phyloP scores from a whole-genome alignment of 1,140 invertebrate genomes.

The Bombus superbus region DNA sequence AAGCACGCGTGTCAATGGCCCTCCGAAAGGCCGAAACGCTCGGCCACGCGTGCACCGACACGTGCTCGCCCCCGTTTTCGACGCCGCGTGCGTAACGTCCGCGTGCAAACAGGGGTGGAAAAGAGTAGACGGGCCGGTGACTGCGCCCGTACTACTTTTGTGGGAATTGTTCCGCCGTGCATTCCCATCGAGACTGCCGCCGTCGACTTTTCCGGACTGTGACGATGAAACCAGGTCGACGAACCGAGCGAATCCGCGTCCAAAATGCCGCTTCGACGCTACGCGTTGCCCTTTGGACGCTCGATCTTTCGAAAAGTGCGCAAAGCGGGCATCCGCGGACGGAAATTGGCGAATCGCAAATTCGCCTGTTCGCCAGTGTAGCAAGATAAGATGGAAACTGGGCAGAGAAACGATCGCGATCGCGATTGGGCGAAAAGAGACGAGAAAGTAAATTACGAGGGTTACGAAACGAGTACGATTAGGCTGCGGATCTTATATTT shows the following conservation, averaged over 20 bases:
- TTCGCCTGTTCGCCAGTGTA: too few species aligned
- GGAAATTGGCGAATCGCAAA: too few species aligned
- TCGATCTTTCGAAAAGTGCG: too few species aligned
- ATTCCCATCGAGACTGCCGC: slow-evolving; percentile 54
- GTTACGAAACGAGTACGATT: too few species aligned
- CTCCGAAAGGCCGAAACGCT: slow-evolving; percentile 46
- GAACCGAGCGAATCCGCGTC: too few species aligned
- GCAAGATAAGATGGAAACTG: too few species aligned
- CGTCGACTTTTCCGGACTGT: slow-evolving; percentile 39
- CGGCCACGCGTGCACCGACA: slow-evolving; percentile 55
- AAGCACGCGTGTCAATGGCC: slow-evolving; percentile 55
- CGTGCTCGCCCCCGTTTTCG: slow-evolving; percentile 6
- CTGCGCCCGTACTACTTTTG: slow-evolving; percentile 21
- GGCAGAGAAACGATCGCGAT: too few species aligned
- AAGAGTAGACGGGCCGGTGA: background rate
- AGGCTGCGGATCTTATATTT: too few species aligned
- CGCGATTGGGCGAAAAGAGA: too few species aligned
- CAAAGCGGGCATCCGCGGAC: too few species aligned
- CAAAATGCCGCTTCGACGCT: background rate
- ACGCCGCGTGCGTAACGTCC: background rate
- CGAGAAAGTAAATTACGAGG: too few species aligned
- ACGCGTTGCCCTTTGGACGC: background rate
- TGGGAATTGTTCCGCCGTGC: slow-evolving; percentile 52
- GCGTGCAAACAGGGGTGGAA: slow-evolving; percentile 8
- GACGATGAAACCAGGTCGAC: background rate